These are phyloP conservation scores for Hyles euphorbiae DNA, from an alignment of 1,140 invertebrate species.

Conservation along the genomic window DNA sequence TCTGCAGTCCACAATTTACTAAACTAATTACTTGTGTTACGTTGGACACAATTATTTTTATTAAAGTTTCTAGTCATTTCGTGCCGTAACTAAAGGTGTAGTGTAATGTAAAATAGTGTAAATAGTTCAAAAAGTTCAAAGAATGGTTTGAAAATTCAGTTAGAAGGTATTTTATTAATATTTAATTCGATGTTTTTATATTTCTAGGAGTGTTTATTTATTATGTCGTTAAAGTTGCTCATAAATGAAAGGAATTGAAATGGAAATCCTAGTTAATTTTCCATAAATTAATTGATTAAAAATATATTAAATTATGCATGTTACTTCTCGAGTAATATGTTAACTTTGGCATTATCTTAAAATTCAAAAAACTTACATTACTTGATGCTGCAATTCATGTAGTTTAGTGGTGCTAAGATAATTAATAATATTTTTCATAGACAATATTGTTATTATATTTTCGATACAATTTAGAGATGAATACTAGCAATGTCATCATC, in stretches of 20 bases:
- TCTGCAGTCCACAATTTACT: too few relatives aligned
- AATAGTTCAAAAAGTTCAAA: too few relatives aligned
- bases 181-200: constrained; percentile 2
- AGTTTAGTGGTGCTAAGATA: constrained; percentile 67
- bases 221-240: constrained; percentile 5
- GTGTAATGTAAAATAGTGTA: background rate
- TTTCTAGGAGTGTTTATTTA: constrained; percentile 3
- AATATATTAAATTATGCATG: too few relatives aligned
- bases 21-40: too few relatives aligned
- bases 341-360: too few relatives aligned
- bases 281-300: too few relatives aligned
- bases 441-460: constrained; percentile 66
- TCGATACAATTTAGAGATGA: constrained; percentile 63
- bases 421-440: constrained; percentile 65
- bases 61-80: too few relatives aligned
- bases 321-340: too few relatives aligned
- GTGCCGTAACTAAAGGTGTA: constrained; percentile 1
- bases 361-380: background rate
- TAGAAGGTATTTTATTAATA: constrained; percentile 1
- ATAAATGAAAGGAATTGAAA: constrained; percentile 9
- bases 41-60: too few relatives aligned
- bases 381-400: constrained; percentile 9
- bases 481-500: constrained; percentile 32
- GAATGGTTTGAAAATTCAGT: too few relatives aligned
- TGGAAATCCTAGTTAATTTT: background rate